These are phyloP conservation scores for Peromyscus aztecus DNA, from an alignment of 2,797 vertebrate species.

Conservation along the genomic window DNA sequence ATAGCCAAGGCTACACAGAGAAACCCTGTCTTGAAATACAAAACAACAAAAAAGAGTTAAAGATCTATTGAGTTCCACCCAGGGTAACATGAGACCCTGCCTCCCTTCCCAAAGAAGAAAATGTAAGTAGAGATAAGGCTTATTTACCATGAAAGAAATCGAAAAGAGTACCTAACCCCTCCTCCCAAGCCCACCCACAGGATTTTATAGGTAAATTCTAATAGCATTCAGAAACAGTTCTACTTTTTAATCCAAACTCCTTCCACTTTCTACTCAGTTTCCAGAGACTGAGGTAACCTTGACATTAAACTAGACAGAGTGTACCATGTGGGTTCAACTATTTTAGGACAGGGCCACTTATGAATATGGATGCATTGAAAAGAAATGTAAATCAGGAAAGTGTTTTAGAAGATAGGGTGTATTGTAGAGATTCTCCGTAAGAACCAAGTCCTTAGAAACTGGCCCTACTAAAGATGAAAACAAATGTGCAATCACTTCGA, in stretches of 20 bases:
- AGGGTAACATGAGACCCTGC: too few relatives aligned
- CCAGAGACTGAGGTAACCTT: background rate
- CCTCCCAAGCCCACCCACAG: background rate
- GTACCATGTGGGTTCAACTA: background rate
- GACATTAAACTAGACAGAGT: background rate
- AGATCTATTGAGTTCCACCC: background rate
- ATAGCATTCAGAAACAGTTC: background rate
- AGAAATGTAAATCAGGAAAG: background rate
- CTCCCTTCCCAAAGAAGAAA: background rate
- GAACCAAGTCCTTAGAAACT: background rate
- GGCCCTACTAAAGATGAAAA: too few relatives aligned
- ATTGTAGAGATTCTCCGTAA: background rate
- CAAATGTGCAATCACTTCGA: background rate
- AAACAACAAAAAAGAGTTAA: background rate
- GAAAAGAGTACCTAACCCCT: background rate
- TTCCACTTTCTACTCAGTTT: background rate
- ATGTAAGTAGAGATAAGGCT: background rate
- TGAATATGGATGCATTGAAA: background rate
- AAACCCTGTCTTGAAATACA: background rate
- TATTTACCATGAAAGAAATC: background rate
- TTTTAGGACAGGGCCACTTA: background rate
- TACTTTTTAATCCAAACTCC: background rate
- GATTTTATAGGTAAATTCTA: constrained; percentile 1
- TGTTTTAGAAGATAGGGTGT: background rate
- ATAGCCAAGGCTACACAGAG: background rate